These are phyloP conservation scores for Stigmatopora nigra DNA, from an alignment of 2,113 vertebrate species.

Conservation along the genomic window DNA sequence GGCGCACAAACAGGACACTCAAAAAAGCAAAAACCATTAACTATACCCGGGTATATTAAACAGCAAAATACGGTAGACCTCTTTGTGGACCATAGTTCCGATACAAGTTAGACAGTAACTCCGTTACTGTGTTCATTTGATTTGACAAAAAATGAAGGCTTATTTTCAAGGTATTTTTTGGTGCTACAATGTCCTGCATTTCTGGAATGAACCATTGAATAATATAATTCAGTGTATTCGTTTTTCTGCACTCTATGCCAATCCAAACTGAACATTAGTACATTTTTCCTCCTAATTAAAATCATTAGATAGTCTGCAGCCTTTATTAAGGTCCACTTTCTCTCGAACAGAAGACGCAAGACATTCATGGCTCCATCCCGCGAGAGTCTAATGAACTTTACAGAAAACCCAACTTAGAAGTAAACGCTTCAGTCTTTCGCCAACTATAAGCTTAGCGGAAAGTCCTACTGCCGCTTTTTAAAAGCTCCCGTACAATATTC, in stretches of 20 bases:
- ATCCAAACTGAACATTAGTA: not conserved
- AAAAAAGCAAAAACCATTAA: no score
- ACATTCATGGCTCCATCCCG: not conserved
- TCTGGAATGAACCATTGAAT: not conserved
- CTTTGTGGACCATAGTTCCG: no score
- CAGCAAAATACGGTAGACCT: no score
- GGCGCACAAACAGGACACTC: no score
- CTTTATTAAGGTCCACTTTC: not conserved
- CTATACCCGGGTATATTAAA: no score
- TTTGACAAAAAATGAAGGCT: no score
- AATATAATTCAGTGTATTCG: not conserved
- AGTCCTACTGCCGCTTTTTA: constrained; percentile 22
- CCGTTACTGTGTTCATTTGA: no score
- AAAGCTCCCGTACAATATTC: constrained; percentile 24
- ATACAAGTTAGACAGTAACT: no score
- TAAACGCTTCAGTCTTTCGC: not conserved
- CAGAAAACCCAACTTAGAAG: not conserved
- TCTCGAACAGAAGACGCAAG: constrained; percentile 6
- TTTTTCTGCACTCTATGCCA: not conserved
- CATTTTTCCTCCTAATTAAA: not conserved
- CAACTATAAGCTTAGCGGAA: constrained; percentile 9
- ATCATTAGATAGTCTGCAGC: not conserved
- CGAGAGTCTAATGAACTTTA: constrained; percentile 1
- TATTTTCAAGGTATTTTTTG: no score
- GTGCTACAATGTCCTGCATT: no score